A percentile compares a stretch with the other conserved stretches of the same genome.
Evolutionary conservation across 2,113 vertebrate genomes (phyloP).

Genomic region (Chloropsis hardwickii): DNA sequence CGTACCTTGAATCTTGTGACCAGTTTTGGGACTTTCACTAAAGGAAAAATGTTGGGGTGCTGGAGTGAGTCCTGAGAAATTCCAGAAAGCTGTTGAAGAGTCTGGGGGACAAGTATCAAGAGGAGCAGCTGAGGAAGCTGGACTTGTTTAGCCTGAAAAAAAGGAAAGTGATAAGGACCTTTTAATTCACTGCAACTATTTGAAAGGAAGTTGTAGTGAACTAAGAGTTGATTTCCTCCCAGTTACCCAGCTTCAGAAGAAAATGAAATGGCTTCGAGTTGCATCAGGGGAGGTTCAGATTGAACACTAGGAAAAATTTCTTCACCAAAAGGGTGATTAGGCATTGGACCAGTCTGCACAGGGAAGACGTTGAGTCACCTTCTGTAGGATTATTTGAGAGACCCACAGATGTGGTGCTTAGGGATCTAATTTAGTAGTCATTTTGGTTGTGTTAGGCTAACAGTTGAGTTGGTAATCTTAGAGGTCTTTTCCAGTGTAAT

Average conservation of each 20-base stretch:
- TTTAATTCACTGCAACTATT: not conserved
- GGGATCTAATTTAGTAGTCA: not conserved
- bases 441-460: not conserved
- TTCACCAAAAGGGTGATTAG: not conserved
- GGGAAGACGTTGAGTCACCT: not conserved
- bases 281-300: not conserved
- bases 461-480: not conserved
- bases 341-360: fast-evolving
- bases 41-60: not conserved
- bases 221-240: not conserved
- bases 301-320: not conserved
- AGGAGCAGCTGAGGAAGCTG: not conserved
- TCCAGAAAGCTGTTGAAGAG: not conserved
- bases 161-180: not conserved
- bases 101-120: not conserved
- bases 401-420: not conserved
- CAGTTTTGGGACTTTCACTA: not conserved
- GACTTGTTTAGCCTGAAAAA: not conserved
- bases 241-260: not conserved
- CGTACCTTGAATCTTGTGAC: not conserved
- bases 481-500: not conserved
- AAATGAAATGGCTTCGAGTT: not conserved
- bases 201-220: not conserved
- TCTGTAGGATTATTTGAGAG: not conserved
- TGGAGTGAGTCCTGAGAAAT: not conserved